Conservation (phyloP, 1,140 invertebrate species). For the Teleopsis dalmanni region DNA sequence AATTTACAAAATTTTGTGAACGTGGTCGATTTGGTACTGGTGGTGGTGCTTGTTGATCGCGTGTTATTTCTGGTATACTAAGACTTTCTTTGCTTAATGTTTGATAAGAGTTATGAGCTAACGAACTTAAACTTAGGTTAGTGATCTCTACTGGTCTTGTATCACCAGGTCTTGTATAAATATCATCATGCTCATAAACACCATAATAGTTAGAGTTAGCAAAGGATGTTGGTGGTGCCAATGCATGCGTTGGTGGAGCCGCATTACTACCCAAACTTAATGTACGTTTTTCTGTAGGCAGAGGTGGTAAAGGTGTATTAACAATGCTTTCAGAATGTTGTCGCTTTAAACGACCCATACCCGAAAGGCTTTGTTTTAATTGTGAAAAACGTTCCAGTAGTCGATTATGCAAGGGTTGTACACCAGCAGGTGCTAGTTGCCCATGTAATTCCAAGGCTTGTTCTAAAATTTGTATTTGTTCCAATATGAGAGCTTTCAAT, state of each 20-base stretch:
- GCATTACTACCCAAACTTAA: slow-evolving; percentile 38
- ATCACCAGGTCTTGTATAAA: slow-evolving; percentile 56
- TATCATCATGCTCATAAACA: slow-evolving; percentile 53
- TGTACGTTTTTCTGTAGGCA: slow-evolving; percentile 51
- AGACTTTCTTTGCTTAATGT: slow-evolving; percentile 37
- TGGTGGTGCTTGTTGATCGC: slow-evolving; percentile 15
- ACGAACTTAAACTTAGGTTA: not conserved
- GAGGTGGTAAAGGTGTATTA: slow-evolving; percentile 65
- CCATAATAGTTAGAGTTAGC: slow-evolving; percentile 18
- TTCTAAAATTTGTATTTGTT: slow-evolving; percentile 73
- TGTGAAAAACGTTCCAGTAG: slow-evolving; percentile 78
- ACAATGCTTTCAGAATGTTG: slow-evolving; percentile 70
- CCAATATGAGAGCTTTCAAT: slow-evolving; percentile 65
- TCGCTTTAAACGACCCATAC: slow-evolving; percentile 51
- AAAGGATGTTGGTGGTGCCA: slow-evolving; percentile 36
- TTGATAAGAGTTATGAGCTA: slow-evolving; percentile 28
- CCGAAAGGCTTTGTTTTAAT: slow-evolving; percentile 61
- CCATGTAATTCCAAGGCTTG: slow-evolving; percentile 73
- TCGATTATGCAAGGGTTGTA: slow-evolving; percentile 79
- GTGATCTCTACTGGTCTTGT: slow-evolving; percentile 28
- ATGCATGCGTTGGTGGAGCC: not conserved
- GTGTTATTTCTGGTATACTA: slow-evolving; percentile 14
- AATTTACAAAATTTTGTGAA: slow-evolving; percentile 28
- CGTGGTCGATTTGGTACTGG: slow-evolving; percentile 38
- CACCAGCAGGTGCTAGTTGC: slow-evolving; percentile 68